Percentiles rank a stretch among this genome's conserved stretches.
These are phyloP conservation scores for Hydrozoanthus gracilis DNA, from an alignment of 92 coral and sea anemone species.

Conservation along the genomic window DNA sequence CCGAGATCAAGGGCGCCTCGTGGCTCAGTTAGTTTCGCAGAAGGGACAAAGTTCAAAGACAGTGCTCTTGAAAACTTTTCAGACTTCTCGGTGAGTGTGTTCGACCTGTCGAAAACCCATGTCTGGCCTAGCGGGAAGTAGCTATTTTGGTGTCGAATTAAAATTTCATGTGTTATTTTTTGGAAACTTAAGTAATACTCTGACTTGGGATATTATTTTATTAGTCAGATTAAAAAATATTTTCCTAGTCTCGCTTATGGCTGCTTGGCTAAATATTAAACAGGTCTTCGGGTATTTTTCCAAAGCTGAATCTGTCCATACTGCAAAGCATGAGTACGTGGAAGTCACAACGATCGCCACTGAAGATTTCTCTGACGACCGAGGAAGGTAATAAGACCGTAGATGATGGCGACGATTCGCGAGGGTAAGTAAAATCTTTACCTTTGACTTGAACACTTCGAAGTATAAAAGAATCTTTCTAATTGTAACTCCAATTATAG, in stretches of 20 bases:
- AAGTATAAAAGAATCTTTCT: background rate
- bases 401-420: slow-evolving; percentile 26
- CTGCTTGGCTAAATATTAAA: background rate
- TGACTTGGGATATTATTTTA: background rate
- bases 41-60: slow-evolving; percentile 75
- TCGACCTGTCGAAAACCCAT: background rate
- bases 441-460: too few relatives aligned
- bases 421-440: slow-evolving; percentile 11
- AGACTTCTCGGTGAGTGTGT: slow-evolving; percentile 66
- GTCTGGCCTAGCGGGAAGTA: background rate
- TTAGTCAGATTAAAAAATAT: background rate
- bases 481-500: too few relatives aligned
- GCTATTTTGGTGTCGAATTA: background rate
- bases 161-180: slow-evolving; percentile 13
- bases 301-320: slow-evolving; percentile 74
- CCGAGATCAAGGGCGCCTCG: slow-evolving; percentile 23
- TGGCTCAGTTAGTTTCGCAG: slow-evolving; percentile 83
- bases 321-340: slow-evolving; percentile 77
- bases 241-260: background rate
- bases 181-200: background rate
- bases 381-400: slow-evolving; percentile 77
- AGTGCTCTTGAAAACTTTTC: slow-evolving; percentile 53
- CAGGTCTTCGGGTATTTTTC: background rate
- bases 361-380: slow-evolving; percentile 84
- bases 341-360: slow-evolving; percentile 69